Percentiles rank a stretch among this genome's conserved stretches.
These are phyloP conservation scores for Danaus melanippus DNA, from an alignment of 1,140 invertebrate genomes.

Conservation along the genomic window DNA sequence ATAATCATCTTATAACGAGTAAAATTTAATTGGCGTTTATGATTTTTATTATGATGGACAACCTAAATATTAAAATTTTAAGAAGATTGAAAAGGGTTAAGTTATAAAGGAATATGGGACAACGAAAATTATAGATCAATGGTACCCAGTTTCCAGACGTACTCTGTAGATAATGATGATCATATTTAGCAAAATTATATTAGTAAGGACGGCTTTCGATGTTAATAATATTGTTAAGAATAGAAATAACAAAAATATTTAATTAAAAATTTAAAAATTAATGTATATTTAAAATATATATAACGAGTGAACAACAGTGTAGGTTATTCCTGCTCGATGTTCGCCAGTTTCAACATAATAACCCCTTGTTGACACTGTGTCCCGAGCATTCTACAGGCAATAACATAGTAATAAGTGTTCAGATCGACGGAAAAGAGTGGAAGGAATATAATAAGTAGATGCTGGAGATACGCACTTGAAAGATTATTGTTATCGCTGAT, in stretches of 20 bases:
- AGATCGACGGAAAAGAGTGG: slow-evolving; percentile 60
- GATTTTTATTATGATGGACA: too few species aligned
- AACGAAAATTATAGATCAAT: too few species aligned
- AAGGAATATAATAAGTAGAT: slow-evolving; percentile 66
- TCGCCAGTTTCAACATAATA: slow-evolving; percentile 65
- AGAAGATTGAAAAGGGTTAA: too few species aligned
- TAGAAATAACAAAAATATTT: not conserved
- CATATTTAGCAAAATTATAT: too few species aligned
- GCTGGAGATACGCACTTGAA: slow-evolving; percentile 56
- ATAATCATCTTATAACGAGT: too few species aligned
- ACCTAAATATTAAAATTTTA: too few species aligned
- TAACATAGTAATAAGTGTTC: slow-evolving; percentile 71
- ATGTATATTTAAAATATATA: not conserved
- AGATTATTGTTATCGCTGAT: slow-evolving; percentile 7
- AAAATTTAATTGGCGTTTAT: too few species aligned
- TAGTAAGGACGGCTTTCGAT: too few species aligned
- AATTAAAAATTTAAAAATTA: slow-evolving; percentile 1
- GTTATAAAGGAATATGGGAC: too few species aligned
- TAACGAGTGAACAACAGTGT: slow-evolving; percentile 24
- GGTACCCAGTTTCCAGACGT: too few species aligned
- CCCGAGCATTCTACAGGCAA: slow-evolving; percentile 60
- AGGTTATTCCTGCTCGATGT: slow-evolving; percentile 61
- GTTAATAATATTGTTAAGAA: too few species aligned
- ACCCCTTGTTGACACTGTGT: slow-evolving; percentile 59
- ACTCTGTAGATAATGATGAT: too few species aligned